Evolutionary conservation across 2,888 invertebrate species (phyloP).

Genomic region (Chloroclysta siterata): DNA sequence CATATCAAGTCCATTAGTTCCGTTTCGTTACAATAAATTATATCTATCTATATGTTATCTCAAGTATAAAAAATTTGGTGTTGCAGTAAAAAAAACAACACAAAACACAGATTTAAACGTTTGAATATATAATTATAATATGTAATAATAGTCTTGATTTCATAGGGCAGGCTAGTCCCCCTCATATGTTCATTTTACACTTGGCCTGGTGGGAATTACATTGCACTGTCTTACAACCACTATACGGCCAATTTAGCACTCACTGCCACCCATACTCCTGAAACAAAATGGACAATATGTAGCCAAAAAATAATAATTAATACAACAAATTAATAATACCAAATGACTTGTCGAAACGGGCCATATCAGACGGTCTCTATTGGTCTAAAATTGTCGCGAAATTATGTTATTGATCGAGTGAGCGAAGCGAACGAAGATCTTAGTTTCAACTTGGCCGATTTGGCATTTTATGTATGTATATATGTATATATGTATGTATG

Average conservation of each 20-base stretch:
- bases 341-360: too few relatives aligned
- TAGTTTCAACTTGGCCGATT: too few relatives aligned
- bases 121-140: conserved; percentile 52
- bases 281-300: too few relatives aligned
- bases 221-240: conserved; percentile 57
- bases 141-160: conserved; percentile 67
- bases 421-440: too few relatives aligned
- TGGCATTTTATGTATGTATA: too few relatives aligned
- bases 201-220: conserved; percentile 63
- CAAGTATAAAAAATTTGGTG: conserved; percentile 79
- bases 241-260: conserved; percentile 71
- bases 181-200: conserved; percentile 63
- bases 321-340: too few relatives aligned
- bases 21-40: conserved; percentile 71
- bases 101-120: conserved; percentile 67
- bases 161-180: conserved; percentile 60
- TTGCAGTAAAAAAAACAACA: conserved; percentile 72
- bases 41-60: conserved; percentile 58
- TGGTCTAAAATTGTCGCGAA: too few relatives aligned
- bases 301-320: too few relatives aligned
- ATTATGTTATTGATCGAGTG: too few relatives aligned
- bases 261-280: conserved; percentile 62
- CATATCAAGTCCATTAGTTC: conserved; percentile 79
- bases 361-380: too few relatives aligned
- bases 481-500: too few relatives aligned